A percentile compares a stretch with the other conserved stretches of the same genome.
Evolutionary conservation across 2,888 invertebrate genomes (phyloP).

Genomic region (Tinea pellionella): DNA sequence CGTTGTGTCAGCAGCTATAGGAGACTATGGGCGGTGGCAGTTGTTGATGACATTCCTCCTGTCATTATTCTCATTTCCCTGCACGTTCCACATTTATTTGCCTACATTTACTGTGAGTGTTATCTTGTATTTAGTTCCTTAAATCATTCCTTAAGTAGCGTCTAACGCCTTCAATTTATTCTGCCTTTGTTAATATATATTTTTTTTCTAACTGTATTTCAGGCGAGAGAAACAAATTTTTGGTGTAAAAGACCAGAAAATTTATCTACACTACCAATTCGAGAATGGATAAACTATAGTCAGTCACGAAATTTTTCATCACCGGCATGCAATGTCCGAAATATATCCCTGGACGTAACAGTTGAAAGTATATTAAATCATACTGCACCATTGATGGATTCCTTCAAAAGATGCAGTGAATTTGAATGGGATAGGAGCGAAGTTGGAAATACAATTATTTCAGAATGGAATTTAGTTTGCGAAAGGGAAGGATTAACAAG

Average conservation of each 20-base stretch:
- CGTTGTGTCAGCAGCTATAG: constrained; percentile 75
- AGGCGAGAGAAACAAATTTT: constrained; percentile 73
- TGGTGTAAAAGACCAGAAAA: constrained; percentile 77
- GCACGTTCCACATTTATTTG: constrained; percentile 84
- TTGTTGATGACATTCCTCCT: constrained; percentile 78
- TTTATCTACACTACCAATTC: constrained; percentile 61
- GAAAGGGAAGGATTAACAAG: constrained; percentile 76
- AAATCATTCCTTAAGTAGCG: neutral
- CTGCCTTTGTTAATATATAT: too few species aligned
- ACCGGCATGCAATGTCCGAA: constrained; percentile 64
- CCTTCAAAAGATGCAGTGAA: constrained; percentile 61
- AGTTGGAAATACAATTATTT: constrained; percentile 76
- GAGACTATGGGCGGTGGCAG: constrained; percentile 83
- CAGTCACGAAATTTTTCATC: constrained; percentile 56
- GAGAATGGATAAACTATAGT: constrained; percentile 75
- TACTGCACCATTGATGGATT: constrained; percentile 43
- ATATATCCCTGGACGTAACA: constrained; percentile 44
- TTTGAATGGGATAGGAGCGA: constrained; percentile 72
- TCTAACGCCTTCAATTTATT: neutral
- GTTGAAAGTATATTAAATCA: constrained; percentile 44
- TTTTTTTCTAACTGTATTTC: constrained; percentile 19
- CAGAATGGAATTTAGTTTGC: constrained; percentile 83
- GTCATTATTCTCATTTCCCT: constrained; percentile 81
- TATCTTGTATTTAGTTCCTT: neutral
- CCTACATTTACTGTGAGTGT: constrained; percentile 76